Conservation (phyloP, 2,888 invertebrate genomes). For the Drosophila merina region DNA sequence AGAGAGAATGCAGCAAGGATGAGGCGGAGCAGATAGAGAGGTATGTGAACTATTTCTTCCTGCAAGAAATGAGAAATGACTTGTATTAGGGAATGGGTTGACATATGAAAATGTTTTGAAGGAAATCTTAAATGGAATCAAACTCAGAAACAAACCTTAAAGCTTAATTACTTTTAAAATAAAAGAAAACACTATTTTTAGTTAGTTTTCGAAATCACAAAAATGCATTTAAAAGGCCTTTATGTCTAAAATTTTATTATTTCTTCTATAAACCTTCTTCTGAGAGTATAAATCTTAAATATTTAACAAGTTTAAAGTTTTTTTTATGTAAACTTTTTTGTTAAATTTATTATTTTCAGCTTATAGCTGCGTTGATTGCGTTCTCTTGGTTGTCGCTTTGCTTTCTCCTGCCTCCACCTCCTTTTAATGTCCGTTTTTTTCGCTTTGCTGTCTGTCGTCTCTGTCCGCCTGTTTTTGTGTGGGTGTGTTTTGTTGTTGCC, state of each 20-base stretch:
- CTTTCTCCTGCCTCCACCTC: too few relatives aligned
- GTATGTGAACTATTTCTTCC: conserved; percentile 31
- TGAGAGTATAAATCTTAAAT: too few relatives aligned
- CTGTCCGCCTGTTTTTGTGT: conserved; percentile 64
- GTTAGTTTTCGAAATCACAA: too few relatives aligned
- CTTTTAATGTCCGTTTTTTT: background rate
- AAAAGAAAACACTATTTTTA: too few relatives aligned
- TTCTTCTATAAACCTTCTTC: too few relatives aligned
- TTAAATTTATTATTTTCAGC: conserved; percentile 11
- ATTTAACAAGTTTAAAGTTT: background rate
- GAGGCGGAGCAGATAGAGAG: background rate
- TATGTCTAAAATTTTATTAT: too few relatives aligned
- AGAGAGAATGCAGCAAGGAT: background rate
- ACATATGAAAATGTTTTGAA: background rate
- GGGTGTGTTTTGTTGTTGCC: conserved; percentile 58
- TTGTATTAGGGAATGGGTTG: conserved; percentile 5
- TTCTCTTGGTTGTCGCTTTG: conserved; percentile 36
- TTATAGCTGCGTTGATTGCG: conserved; percentile 48
- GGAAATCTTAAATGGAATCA: background rate
- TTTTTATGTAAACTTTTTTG: conserved; percentile 1
- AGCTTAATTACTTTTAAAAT: too few relatives aligned
- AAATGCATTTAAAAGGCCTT: too few relatives aligned
- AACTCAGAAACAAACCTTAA: too few relatives aligned
- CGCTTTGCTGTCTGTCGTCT: conserved; percentile 45
- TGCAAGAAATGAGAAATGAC: conserved; percentile 18